phyloP scores from a whole-genome alignment of 2,113 vertebrate species.

The Odobenus rosmarus region DNA sequence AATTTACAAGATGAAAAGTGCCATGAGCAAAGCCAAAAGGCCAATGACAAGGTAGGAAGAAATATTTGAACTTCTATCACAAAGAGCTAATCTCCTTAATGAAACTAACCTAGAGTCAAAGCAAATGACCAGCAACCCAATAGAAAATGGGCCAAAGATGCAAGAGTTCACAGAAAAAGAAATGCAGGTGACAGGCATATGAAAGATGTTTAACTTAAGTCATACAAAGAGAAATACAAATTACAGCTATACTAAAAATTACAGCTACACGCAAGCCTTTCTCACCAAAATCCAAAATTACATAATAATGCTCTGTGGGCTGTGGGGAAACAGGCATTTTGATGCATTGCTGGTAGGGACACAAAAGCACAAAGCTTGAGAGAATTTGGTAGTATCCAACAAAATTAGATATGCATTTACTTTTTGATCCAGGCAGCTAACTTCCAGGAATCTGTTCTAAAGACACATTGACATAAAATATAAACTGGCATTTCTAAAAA shows the following conservation, averaged over 20 bases:
- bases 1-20: constrained; percentile 7
- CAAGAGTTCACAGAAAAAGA: constrained; percentile 7
- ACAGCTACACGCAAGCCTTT: neutral
- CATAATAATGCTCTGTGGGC: neutral
- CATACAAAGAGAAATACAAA: neutral
- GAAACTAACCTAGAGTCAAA: neutral
- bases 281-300: neutral
- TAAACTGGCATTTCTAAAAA: neutral
- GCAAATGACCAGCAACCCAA: neutral
- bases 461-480: neutral
- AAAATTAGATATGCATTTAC: neutral
- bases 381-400: neutral
- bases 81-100: neutral
- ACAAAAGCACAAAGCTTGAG: neutral
- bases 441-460: constrained; percentile 17
- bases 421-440: neutral
- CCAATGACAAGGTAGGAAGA: neutral
- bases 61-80: constrained; percentile 17
- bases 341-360: neutral
- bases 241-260: neutral
- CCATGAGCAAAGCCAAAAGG: neutral
- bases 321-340: neutral
- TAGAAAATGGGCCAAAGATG: neutral
- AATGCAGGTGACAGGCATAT: neutral
- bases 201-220: constrained; percentile 21